A percentile compares a stretch with the other conserved stretches of the same genome.
phyloP scores from a whole-genome alignment of 2,797 vertebrate genomes.

The Mus spretus region DNA sequence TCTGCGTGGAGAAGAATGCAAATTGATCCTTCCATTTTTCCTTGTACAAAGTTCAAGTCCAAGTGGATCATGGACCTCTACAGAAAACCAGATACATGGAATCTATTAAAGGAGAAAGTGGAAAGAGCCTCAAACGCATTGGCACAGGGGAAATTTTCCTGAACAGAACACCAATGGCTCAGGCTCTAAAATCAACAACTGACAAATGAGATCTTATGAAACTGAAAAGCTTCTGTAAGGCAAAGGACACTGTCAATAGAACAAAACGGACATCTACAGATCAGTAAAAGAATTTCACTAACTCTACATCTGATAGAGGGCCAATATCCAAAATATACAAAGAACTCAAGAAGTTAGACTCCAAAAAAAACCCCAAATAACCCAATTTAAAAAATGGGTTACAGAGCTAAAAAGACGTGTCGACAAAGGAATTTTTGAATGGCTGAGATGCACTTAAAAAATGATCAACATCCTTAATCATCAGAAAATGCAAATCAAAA shows the following conservation, averaged over 20 bases:
- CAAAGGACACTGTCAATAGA: not conserved
- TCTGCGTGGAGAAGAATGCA: too few relatives aligned
- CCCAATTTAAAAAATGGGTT: not conserved
- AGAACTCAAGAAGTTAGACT: too few relatives aligned
- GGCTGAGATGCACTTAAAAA: not conserved
- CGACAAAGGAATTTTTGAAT: not conserved
- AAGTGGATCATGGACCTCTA: too few relatives aligned
- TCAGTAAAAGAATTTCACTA: not conserved
- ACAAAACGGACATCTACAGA: not conserved
- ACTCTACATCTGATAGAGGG: not conserved
- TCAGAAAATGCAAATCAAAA: not conserved
- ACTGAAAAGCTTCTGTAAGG: not conserved
- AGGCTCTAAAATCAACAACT: too few relatives aligned
- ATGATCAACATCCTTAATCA: not conserved
- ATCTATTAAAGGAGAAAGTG: too few relatives aligned
- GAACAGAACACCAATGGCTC: too few relatives aligned
- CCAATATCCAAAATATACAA: too few relatives aligned
- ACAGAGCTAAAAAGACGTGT: not conserved
- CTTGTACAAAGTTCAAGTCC: too few relatives aligned
- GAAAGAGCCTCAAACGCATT: too few relatives aligned
- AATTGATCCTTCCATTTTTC: too few relatives aligned
- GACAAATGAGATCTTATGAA: not conserved
- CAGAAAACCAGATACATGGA: too few relatives aligned
- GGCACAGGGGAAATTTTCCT: too few relatives aligned
- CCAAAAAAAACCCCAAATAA: not conserved